Evolutionary conservation across 2,888 invertebrate species (phyloP).

Genomic region (Aleiodes alternator): DNA sequence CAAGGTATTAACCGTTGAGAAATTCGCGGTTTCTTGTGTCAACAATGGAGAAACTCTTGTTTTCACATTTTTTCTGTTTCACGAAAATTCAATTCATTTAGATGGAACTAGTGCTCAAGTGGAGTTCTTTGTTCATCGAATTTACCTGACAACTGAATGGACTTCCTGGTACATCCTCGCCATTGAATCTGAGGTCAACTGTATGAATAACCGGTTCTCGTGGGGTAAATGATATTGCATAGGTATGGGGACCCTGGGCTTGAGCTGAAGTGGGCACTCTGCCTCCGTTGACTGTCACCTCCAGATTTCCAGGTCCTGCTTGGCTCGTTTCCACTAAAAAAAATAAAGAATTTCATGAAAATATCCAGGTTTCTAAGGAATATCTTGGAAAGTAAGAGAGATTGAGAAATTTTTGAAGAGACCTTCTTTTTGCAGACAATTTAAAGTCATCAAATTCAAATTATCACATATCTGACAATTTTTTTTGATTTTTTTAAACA

Average conservation of each 20-base stretch:
- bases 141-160: constrained; percentile 77
- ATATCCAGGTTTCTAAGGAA: neutral
- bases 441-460: too few relatives aligned
- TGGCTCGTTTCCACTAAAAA: constrained; percentile 94
- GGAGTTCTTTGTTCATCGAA: neutral
- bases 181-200: constrained; percentile 96
- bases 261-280: constrained; percentile 97
- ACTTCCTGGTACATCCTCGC: constrained; percentile 93
- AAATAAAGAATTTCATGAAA: neutral
- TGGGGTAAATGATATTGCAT: constrained; percentile 98
- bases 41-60: neutral
- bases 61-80: neutral
- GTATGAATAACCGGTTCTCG: constrained; percentile 93
- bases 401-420: too few relatives aligned
- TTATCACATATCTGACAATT: too few relatives aligned
- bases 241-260: constrained; percentile 96
- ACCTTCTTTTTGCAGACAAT: too few relatives aligned
- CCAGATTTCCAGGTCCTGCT: constrained; percentile 98
- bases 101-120: neutral
- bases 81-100: constrained; percentile 12
- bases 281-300: constrained; percentile 98
- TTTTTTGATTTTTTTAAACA: too few relatives aligned
- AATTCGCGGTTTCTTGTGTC: too few relatives aligned
- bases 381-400: neutral
- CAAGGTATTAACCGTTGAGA: too few relatives aligned